Evolutionary conservation across 2,797 vertebrate genomes (phyloP).

Genomic region (Emydoidea blandingii): DNA sequence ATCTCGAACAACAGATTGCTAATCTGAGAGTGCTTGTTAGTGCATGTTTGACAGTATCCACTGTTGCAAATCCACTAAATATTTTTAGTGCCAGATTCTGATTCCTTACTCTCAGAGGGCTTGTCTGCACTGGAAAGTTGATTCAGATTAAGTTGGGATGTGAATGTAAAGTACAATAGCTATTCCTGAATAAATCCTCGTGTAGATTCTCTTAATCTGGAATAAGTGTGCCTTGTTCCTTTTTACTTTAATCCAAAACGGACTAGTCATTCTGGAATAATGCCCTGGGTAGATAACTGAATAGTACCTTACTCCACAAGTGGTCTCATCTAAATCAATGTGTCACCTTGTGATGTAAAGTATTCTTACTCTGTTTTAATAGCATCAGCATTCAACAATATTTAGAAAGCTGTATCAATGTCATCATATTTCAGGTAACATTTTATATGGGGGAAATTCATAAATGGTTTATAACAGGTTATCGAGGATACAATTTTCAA

Average conservation of each 20-base stretch:
- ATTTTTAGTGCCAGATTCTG: background rate
- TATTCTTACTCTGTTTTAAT: background rate
- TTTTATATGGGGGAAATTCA: background rate
- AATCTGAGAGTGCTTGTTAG: background rate
- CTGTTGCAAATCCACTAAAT: background rate
- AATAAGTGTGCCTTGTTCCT: background rate
- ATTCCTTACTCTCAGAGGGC: background rate
- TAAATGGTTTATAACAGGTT: background rate
- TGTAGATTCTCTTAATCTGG: background rate
- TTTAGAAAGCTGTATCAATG: background rate
- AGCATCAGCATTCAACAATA: background rate
- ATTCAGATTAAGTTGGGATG: background rate
- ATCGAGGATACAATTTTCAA: background rate
- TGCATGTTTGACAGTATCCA: background rate
- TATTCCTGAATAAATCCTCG: background rate
- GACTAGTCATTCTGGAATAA: background rate
- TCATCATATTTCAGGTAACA: background rate
- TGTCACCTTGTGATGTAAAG: background rate
- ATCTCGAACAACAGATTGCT: background rate
- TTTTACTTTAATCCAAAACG: background rate
- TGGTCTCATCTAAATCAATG: background rate
- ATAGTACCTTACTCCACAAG: background rate
- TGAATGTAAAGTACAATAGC: background rate
- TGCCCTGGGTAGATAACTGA: background rate
- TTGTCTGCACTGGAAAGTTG: background rate